phyloP scores from a whole-genome alignment of 1,140 invertebrate species.

The Drosophila simulans region DNA sequence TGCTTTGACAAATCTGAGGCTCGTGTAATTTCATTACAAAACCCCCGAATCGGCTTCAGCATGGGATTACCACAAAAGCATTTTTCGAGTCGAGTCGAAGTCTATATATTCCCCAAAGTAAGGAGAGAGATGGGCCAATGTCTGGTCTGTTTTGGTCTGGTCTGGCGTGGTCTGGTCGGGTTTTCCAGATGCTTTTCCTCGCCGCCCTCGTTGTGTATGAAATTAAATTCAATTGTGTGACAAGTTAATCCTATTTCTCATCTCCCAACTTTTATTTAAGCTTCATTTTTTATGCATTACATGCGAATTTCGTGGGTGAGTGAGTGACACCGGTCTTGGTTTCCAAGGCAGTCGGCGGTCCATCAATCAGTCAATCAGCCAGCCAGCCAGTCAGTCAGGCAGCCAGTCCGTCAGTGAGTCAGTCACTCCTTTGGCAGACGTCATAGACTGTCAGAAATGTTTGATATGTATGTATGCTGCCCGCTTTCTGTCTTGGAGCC shows the following conservation, averaged over 20 bases:
- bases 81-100: slow-evolving; percentile 31
- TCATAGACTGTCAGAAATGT: slow-evolving; percentile 76
- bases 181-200: slow-evolving; percentile 51
- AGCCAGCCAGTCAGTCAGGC: slow-evolving; percentile 31
- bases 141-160: slow-evolving; percentile 5
- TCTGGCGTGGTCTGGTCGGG: slow-evolving; percentile 11
- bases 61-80: slow-evolving; percentile 66
- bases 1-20: slow-evolving; percentile 78
- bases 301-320: slow-evolving; percentile 42
- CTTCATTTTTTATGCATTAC: slow-evolving; percentile 83
- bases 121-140: background rate
- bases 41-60: slow-evolving; percentile 30
- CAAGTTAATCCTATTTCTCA: slow-evolving; percentile 84
- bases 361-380: slow-evolving; percentile 48
- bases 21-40: slow-evolving; percentile 75
- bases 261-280: slow-evolving; percentile 82
- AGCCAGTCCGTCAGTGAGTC: slow-evolving; percentile 22
- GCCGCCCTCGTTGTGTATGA: slow-evolving; percentile 53
- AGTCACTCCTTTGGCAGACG: slow-evolving; percentile 8
- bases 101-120: slow-evolving; percentile 65
- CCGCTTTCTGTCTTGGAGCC: slow-evolving; percentile 9
- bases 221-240: slow-evolving; percentile 84
- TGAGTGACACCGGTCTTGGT: slow-evolving; percentile 21
- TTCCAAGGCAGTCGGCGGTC: slow-evolving; percentile 41
- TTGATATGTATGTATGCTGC: slow-evolving; percentile 57